Conservation (phyloP, 2,113 vertebrate species). For the Mionectes macconnelli region DNA sequence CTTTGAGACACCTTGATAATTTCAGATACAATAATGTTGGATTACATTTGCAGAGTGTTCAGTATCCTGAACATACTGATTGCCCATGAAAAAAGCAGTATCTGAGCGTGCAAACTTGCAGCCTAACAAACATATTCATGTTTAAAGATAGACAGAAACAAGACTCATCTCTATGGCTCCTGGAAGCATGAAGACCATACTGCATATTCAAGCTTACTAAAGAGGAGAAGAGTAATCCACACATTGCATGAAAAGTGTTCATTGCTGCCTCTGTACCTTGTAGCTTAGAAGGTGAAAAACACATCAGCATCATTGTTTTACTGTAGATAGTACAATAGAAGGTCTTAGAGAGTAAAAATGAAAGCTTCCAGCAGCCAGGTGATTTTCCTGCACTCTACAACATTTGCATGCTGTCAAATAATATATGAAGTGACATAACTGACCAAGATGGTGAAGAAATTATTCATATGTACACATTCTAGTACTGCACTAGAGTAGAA, state of each 20-base stretch:
- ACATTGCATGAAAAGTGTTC: fast-evolving
- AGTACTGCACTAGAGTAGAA: not conserved
- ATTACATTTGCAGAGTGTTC: not conserved
- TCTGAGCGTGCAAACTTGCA: not conserved
- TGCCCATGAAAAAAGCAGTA: not conserved
- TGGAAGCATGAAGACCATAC: not conserved
- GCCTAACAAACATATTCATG: not conserved
- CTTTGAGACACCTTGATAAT: not conserved
- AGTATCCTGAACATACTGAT: not conserved
- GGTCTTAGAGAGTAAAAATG: not conserved
- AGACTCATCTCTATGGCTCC: not conserved
- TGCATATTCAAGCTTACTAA: not conserved
- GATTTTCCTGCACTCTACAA: not conserved
- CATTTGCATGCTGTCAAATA: not conserved
- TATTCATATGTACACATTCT: not conserved
- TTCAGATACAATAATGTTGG: not conserved
- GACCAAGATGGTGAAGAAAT: not conserved
- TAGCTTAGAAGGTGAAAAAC: not conserved
- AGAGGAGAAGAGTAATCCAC: not conserved
- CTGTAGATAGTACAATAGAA: not conserved
- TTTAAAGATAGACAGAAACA: not conserved
- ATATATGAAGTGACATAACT: not conserved
- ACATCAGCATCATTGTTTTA: not conserved
- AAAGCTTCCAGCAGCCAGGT: not conserved
- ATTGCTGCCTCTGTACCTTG: not conserved